These are phyloP conservation scores for Sycophila texana DNA, from an alignment of 2,888 invertebrate genomes.

Conservation along the genomic window DNA sequence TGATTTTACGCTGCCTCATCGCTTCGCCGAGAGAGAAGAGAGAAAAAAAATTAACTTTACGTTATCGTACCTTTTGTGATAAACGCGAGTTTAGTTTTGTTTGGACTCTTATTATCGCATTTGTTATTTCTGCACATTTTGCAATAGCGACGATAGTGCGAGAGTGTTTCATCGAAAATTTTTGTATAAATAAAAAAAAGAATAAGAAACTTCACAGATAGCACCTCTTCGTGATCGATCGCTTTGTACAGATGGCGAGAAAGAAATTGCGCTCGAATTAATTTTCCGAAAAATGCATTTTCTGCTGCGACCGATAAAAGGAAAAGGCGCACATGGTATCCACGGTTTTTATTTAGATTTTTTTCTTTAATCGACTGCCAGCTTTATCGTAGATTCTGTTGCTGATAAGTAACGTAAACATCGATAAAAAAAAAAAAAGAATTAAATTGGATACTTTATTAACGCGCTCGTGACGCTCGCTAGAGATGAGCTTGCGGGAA, in stretches of 20 bases:
- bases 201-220: not conserved
- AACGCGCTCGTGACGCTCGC: not conserved
- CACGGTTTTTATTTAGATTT: too few species aligned
- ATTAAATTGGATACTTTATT: not conserved
- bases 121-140: slow-evolving; percentile 37
- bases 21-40: not conserved
- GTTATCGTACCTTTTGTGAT: slow-evolving; percentile 9
- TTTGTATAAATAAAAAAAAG: not conserved
- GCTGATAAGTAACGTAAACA: too few species aligned
- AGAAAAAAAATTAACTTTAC: not conserved
- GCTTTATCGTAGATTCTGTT: too few species aligned
- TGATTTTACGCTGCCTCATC: not conserved
- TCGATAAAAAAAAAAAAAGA: too few species aligned
- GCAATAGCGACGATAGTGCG: slow-evolving; percentile 16
- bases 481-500: not conserved
- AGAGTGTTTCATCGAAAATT: slow-evolving; percentile 22
- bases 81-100: slow-evolving; percentile 34
- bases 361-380: too few species aligned
- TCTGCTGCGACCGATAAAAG: too few species aligned
- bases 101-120: slow-evolving; percentile 24
- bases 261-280: too few species aligned
- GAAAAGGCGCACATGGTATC: too few species aligned
- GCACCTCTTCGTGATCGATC: not conserved
- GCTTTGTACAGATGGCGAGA: not conserved
- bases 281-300: too few species aligned